A percentile compares a stretch with the other conserved stretches of the same genome.
These are phyloP conservation scores for Drosophila neutralis DNA, from an alignment of 2,888 invertebrate species.

Conservation along the genomic window DNA sequence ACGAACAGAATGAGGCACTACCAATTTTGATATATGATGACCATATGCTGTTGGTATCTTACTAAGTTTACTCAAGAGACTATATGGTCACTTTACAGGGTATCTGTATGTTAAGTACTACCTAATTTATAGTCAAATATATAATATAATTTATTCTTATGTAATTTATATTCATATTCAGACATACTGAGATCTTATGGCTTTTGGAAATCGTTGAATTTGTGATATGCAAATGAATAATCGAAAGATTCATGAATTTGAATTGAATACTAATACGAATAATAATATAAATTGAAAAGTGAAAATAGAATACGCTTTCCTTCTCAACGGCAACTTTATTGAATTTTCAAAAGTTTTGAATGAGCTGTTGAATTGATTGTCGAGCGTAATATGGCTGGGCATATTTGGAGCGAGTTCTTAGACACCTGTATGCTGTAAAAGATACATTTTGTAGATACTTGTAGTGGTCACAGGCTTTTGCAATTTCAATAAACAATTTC, in stretches of 20 bases:
- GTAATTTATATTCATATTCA: not conserved
- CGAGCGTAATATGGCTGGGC: not conserved
- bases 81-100: not conserved
- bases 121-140: not conserved
- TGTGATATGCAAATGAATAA: not conserved
- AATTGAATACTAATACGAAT: not conserved
- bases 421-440: not conserved
- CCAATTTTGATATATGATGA: not conserved
- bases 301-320: accelerated
- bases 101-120: not conserved
- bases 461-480: slow-evolving; percentile 7
- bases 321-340: not conserved
- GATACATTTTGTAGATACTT: slow-evolving; percentile 21
- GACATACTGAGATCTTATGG: not conserved
- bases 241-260: not conserved
- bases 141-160: not conserved
- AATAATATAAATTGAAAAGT: not conserved
- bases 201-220: slow-evolving; percentile 2
- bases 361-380: not conserved
- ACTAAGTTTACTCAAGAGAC: too few relatives aligned
- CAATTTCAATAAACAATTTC: slow-evolving; percentile 58
- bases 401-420: not conserved
- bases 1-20: not conserved
- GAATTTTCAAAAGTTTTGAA: not conserved
- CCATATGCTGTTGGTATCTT: not conserved